A percentile compares a stretch with the other conserved stretches of the same genome.
Conservation (phyloP, 2,888 invertebrate genomes). For the Troides aeacus region DNA sequence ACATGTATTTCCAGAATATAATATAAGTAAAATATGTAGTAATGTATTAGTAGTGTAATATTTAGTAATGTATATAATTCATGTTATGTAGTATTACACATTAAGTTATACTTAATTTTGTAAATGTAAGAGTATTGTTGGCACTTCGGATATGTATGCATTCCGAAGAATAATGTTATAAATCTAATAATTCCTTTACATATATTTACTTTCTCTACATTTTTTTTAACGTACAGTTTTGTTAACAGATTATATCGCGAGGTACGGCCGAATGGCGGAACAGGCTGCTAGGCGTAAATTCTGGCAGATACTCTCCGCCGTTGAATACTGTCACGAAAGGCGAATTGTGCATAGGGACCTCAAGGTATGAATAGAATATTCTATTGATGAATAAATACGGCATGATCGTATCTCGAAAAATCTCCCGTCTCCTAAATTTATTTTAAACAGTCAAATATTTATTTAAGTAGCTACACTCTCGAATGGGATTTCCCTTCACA, state of each 20-base stretch:
- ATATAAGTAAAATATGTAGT: no score
- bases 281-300: slow-evolving; percentile 94
- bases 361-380: slow-evolving; percentile 81
- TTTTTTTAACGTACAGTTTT: slow-evolving; percentile 28
- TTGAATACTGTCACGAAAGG: slow-evolving; percentile 96
- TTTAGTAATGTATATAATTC: no score
- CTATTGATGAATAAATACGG: background rate
- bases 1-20: no score
- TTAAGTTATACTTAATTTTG: no score
- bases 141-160: background rate
- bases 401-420: background rate
- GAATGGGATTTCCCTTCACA: background rate
- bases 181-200: background rate
- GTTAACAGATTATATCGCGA: slow-evolving; percentile 91
- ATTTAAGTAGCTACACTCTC: background rate
- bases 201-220: background rate
- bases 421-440: background rate
- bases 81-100: no score
- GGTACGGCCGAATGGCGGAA: slow-evolving; percentile 96
- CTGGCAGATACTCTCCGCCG: slow-evolving; percentile 97
- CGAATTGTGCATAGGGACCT: slow-evolving; percentile 98
- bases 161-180: background rate
- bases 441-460: background rate
- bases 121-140: no score
- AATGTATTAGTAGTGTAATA: no score